phyloP scores from a whole-genome alignment of 2,113 vertebrate species.

The Barbus barbus region DNA sequence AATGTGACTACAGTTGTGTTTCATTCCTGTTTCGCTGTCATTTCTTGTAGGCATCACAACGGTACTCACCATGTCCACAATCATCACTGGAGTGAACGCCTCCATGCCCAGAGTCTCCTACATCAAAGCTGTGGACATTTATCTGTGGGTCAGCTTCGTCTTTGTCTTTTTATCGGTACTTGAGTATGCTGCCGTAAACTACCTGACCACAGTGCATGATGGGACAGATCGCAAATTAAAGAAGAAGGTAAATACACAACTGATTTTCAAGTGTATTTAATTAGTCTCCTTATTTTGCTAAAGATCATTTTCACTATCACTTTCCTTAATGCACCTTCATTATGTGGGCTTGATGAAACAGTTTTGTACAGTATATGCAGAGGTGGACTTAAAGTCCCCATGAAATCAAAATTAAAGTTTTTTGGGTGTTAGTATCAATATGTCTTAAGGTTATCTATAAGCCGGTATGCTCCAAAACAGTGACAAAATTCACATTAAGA shows the following conservation, averaged over 20 bases:
- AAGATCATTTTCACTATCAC: not conserved
- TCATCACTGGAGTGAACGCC: slow-evolving; percentile 83
- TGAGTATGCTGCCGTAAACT: slow-evolving; percentile 85
- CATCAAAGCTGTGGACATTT: slow-evolving; percentile 81
- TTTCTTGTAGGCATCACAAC: slow-evolving; percentile 86
- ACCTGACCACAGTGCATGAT: slow-evolving; percentile 90
- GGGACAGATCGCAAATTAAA: slow-evolving; percentile 82
- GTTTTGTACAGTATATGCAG: not conserved
- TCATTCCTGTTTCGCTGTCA: not conserved
- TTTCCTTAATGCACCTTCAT: not conserved
- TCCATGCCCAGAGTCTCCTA: slow-evolving; percentile 80
- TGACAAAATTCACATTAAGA: no score
- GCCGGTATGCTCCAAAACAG: no score
- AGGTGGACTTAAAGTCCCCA: no score
- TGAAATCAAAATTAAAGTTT: no score
- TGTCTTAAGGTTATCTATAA: no score
- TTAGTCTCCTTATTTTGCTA: not conserved
- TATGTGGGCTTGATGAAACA: not conserved
- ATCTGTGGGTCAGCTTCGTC: slow-evolving; percentile 80
- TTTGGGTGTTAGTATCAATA: no score
- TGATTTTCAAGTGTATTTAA: slow-evolving; percentile 40
- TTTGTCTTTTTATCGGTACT: slow-evolving; percentile 79
- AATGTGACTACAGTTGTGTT: no score
- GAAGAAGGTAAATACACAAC: slow-evolving; percentile 79
- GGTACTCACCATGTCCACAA: slow-evolving; percentile 90